Base-by-base conservation (phyloP, 2,888 invertebrate genomes). In the Agrilus cyanescens region DNA sequence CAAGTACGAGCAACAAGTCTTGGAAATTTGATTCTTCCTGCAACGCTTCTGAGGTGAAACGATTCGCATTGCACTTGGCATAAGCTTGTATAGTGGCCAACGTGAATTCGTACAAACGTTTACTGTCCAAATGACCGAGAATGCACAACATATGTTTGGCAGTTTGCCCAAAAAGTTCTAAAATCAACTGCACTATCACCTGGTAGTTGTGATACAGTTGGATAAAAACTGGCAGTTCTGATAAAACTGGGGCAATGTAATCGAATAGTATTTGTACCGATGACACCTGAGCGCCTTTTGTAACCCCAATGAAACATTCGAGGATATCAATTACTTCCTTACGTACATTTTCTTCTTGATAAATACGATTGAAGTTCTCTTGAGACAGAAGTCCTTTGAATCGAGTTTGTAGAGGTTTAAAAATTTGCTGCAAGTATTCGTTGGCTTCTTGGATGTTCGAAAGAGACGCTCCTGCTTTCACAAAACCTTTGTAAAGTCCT, bases 1-100 rank as follows among this genome's bases (percentile, higher is more conserved):
- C 83, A 75, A 91, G 80, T 8, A 91, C 71, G 4, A 87, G 70
- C 40, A 82, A 73, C 50, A 91, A 76, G 58, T 90, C 90, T 66
- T 83, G 74, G 53, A 72, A 80, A 38, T 74, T 75, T 50, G 78
- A 86, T 56, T 89, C 89, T 40, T 85, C 84, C 12, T 79, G 79
- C 20, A 76, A 74, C 2, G 73, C 68, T 46, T 80, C 80, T 15
- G 68, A 65, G 0, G 75, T 76, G 35, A 80, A 68, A 50, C 80
- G 73, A 38, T 78, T 75, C 0, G 72, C 69, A 56, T 81, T 82
- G 64, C 75, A 78, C 49, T 74, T 69, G 44, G 76, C 73, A 58
- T 86, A 88, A 2, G 76, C 75, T 59, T 82, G 79, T 43, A 88
- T 78, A 2, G 80, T 74, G 4, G 75, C 72, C 48, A 83, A 71